phyloP scores from a whole-genome alignment of 2,797 vertebrate species.

The Artibeus lituratus region DNA sequence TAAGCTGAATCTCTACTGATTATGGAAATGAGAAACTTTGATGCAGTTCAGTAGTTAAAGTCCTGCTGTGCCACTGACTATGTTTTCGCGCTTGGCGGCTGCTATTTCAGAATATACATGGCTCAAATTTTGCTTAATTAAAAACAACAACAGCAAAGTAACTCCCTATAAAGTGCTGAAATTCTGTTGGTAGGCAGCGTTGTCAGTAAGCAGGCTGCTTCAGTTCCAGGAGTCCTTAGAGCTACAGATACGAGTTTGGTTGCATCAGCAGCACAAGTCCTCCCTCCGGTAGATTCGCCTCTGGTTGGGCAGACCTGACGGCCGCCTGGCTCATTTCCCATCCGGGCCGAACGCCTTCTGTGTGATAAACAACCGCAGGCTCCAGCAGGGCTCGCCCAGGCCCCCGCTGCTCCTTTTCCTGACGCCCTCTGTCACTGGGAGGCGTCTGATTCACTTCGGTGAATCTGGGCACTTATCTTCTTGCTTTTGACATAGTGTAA shows the following conservation, averaged over 20 bases:
- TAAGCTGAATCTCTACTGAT: background rate
- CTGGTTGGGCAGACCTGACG: slow-evolving; percentile 45
- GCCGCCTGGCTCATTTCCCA: slow-evolving; percentile 39
- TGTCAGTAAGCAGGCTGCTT: slow-evolving; percentile 52
- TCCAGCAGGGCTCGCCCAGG: background rate
- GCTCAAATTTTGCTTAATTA: background rate
- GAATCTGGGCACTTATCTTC: background rate
- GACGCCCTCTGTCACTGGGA: background rate
- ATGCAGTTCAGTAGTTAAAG: background rate
- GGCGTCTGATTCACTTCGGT: background rate
- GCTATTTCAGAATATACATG: background rate
- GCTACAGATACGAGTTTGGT: background rate
- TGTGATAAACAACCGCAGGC: background rate
- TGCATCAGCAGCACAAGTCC: slow-evolving; percentile 53
- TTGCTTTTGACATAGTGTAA: background rate
- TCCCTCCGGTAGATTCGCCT: slow-evolving; percentile 63
- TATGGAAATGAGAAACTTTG: background rate
- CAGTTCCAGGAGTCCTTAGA: background rate
- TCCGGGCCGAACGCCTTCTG: slow-evolving; percentile 6
- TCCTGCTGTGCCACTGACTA: background rate
- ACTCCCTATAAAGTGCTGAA: background rate
- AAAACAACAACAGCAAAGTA: background rate
- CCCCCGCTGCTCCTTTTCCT: background rate
- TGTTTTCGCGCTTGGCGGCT: background rate
- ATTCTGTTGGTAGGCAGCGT: slow-evolving; percentile 11